phyloP scores from a whole-genome alignment of 2,113 vertebrate genomes.

The Erythrocercus mccallii region DNA sequence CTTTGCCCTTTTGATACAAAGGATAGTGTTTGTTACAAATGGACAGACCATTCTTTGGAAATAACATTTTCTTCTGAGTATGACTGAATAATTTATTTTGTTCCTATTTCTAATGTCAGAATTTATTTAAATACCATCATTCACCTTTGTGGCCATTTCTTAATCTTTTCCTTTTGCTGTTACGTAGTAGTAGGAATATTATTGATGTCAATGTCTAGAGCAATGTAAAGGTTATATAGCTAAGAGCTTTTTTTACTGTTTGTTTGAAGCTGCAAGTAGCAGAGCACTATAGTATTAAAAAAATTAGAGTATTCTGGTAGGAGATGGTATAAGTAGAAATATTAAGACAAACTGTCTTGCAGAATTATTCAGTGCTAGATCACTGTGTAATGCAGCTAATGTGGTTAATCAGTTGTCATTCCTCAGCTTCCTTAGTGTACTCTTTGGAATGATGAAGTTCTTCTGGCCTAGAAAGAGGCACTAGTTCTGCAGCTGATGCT shows the following conservation, averaged over 20 bases:
- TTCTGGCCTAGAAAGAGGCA: neutral
- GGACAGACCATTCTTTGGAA: neutral
- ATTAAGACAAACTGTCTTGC: neutral
- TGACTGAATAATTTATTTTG: neutral
- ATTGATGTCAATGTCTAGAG: neutral
- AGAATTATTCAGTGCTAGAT: neutral
- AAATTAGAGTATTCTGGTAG: neutral
- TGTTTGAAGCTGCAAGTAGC: neutral
- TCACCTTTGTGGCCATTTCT: neutral
- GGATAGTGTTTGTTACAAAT: neutral
- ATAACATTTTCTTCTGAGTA: neutral
- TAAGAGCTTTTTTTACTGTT: neutral
- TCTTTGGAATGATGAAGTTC: neutral
- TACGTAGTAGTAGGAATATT: neutral
- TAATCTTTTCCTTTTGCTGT: neutral
- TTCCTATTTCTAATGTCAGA: neutral
- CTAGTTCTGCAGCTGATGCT: neutral
- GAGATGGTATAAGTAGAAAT: neutral
- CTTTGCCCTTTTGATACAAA: neutral
- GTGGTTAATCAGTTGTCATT: neutral
- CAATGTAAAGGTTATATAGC: neutral
- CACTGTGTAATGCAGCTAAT: neutral
- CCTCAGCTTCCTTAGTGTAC: neutral
- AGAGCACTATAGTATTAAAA: neutral
- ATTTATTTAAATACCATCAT: neutral